Percentiles rank a stretch among this genome's conserved stretches.
Conservation (phyloP, 1,140 invertebrate genomes). For the Heliothis subflexa region DNA sequence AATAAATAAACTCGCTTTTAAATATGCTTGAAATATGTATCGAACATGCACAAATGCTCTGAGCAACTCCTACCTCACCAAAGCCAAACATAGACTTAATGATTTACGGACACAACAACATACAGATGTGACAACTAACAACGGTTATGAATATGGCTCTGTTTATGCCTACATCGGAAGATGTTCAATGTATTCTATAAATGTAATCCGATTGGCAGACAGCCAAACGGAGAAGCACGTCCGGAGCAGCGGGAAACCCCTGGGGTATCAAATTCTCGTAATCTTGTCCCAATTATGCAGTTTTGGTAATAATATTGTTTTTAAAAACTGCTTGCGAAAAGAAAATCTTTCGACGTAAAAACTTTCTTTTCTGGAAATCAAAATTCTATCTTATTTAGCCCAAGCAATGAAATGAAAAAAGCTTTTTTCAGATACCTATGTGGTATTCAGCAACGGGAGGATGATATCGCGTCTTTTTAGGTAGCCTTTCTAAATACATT, state of each 20-base stretch:
- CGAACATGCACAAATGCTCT: neutral
- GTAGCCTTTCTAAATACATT: no score
- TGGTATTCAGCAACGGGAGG: no score
- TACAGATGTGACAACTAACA: slow-evolving; percentile 5
- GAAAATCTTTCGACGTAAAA: no score
- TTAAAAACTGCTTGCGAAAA: no score
- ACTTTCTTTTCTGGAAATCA: no score
- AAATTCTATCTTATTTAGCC: no score
- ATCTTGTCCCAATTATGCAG: neutral
- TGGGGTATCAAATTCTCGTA: slow-evolving; percentile 5
- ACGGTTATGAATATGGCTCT: slow-evolving; percentile 28
- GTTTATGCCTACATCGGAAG: slow-evolving; percentile 22
- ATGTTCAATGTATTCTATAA: slow-evolving; percentile 34
- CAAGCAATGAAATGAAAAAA: no score
- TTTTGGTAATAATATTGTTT: neutral
- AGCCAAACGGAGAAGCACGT: slow-evolving; percentile 17
- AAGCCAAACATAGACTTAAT: neutral
- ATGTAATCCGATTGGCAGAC: slow-evolving; percentile 2
- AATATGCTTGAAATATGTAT: neutral
- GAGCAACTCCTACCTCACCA: neutral
- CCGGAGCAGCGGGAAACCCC: slow-evolving; percentile 26
- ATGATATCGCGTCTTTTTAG: no score
- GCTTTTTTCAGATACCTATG: no score
- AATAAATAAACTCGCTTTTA: neutral
- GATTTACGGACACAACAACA: neutral